Base-by-base conservation (phyloP, 2,797 vertebrate genomes). In the Tokudaia muenninki region DNA sequence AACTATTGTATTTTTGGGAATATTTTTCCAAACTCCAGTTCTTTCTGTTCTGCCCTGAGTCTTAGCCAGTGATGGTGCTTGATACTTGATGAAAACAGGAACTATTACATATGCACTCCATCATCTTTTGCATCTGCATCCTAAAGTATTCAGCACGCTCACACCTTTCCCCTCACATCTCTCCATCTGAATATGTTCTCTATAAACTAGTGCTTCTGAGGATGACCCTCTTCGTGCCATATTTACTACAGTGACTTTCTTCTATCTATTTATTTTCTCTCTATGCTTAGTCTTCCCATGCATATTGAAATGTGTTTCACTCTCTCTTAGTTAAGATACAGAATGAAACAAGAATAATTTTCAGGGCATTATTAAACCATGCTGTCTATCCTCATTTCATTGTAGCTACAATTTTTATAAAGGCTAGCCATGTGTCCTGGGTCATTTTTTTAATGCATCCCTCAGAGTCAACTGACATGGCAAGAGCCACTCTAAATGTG, bases 101-200 rank as follows among this genome's bases (percentile, higher is more conserved):
- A 14, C 65, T 47, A 37, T 29, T 59, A 47, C 14, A 17, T 3
- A 77, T 9, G 34, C 72, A 50, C 24, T 19, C 13, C 55, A 19
- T 16, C 10, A 29, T 5, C 9, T 50, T 47, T 52, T 79, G 67
- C 34, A 63, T 44, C 41, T n/a, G 3, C n/a, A 31, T 63, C 61
- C 41, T 78, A 50, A 0, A 34, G 26, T n/a, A 37, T 65, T 83
- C n/a, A 1, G 16, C 0, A 1, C 7, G 52, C 1, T 47, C 24
- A 16, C 24, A 0, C 11, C 8, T n/a, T 37, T 21, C 22, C 11
- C 26, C 4, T 0, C 9, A 34, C 3, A 4, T 47, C 11, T 3
- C 37, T 4, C 0, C 41, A 41, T n/a, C 7, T 16, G 0, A 0
- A 13, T 47, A n/a, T 55, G 67, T 63, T 75, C 16, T n/a, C 0